phyloP scores from a whole-genome alignment of 2,888 invertebrate species.

The Drosophila ochracea region DNA sequence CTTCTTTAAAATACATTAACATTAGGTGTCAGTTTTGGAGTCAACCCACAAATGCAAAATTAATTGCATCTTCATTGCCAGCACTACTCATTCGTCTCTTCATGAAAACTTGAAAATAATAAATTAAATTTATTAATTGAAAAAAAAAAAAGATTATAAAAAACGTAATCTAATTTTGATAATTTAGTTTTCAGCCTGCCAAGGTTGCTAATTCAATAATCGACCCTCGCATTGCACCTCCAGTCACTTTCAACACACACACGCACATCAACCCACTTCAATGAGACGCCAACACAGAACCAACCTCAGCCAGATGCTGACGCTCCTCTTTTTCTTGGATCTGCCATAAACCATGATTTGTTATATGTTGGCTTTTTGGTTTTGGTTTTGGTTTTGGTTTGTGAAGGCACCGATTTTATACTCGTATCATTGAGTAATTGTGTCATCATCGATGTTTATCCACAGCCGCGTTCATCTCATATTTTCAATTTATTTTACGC shows the following conservation, averaged over 20 bases:
- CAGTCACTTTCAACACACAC: constrained; percentile 30
- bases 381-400: constrained; percentile 1
- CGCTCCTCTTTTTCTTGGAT: constrained; percentile 46
- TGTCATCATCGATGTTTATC: constrained; percentile 49
- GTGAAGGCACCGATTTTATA: not conserved
- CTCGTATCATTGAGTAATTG: constrained; percentile 36
- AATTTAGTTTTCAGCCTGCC: constrained; percentile 18
- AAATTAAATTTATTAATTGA: not conserved
- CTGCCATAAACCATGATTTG: constrained; percentile 34
- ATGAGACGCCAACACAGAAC: constrained; percentile 50
- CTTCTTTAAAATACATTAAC: not conserved
- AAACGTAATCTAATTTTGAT: constrained; percentile 23
- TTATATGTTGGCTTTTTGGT: constrained; percentile 23
- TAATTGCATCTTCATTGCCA: not conserved
- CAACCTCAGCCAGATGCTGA: constrained; percentile 35
- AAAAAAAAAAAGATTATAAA: not conserved
- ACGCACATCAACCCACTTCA: constrained; percentile 26
- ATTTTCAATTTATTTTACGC: constrained; percentile 13
- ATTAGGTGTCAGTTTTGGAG: not conserved
- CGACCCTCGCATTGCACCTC: constrained; percentile 53
- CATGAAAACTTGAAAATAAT: not conserved
- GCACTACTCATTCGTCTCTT: not conserved
- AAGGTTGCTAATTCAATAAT: constrained; percentile 38
- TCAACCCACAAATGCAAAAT: not conserved
- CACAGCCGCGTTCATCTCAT: constrained; percentile 4